phyloP scores from a whole-genome alignment of 1,140 invertebrate genomes.

The Cydia amplana region DNA sequence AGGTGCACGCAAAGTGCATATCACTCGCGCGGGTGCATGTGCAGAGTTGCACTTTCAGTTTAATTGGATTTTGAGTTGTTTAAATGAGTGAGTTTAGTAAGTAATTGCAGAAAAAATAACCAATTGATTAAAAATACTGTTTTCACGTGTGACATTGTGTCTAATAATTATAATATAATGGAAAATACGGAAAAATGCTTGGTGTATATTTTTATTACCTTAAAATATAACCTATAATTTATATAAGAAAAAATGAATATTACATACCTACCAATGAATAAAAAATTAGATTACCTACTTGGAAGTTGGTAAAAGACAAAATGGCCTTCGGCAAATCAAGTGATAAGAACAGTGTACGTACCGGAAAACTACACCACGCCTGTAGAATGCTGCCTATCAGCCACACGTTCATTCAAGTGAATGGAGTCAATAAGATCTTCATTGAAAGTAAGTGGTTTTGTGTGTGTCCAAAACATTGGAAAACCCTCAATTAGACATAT shows the following conservation, averaged over 20 bases:
- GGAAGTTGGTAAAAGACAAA: background rate
- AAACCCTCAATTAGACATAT: too few relatives aligned
- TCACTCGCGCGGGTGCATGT: background rate
- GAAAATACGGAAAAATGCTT: too few relatives aligned
- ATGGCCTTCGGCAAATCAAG: background rate
- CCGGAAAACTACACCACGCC: background rate
- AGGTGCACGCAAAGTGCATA: background rate
- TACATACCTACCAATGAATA: background rate
- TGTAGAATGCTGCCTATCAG: background rate
- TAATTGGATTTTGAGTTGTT: too few relatives aligned
- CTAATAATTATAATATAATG: too few relatives aligned
- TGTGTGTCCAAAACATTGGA: too few relatives aligned
- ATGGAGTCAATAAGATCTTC: constrained; percentile 20
- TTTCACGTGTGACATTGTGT: too few relatives aligned
- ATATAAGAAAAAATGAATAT: background rate
- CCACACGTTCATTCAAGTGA: constrained; percentile 18
- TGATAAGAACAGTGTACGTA: background rate
- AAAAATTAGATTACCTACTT: background rate
- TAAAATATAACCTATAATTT: too few relatives aligned
- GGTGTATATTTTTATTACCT: too few relatives aligned
- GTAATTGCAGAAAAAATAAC: too few relatives aligned
- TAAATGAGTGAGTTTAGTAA: too few relatives aligned
- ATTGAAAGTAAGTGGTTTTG: constrained; percentile 9
- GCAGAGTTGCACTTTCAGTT: too few relatives aligned
- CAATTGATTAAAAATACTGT: too few relatives aligned